Base-by-base conservation (phyloP, 1,140 invertebrate species). In the Globodera rostochiensis region DNA sequence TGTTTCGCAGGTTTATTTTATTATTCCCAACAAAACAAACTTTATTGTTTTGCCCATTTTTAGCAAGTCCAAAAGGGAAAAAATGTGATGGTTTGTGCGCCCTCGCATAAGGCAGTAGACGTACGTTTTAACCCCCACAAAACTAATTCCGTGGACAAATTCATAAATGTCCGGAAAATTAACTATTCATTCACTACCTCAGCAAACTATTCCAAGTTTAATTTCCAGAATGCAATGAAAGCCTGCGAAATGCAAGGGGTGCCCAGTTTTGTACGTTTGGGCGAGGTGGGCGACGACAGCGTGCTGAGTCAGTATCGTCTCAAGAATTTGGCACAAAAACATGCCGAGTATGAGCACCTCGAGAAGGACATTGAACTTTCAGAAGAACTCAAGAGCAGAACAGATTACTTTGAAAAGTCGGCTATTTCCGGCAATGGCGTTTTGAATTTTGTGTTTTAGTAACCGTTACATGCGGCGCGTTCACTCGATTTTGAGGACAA, bases 1-100 rank as follows among this genome's bases (percentile, higher is more conserved):
- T 53, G 70, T 84, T 36, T 57, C 21, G 47, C 80, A 86, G 69
- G 85, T 86, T 13, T 4, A 50, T 50, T 85, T 81, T 84, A 50
- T 19, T 53, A 46, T 19, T n/a, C 15, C 5, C 15, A 6, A n/a
- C 13, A 77, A 57, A 19, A 57, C 13, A 53, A 73, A 36, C 36
- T 36, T 36, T 36, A 36, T 36, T 36, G 36, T 19, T 19, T 49
- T 77, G 8, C 6, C 50, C 4, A 74, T 47, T 77, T 19, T 50
- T 77, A 82, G 81, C 3, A 69, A n/a, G 45, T 82, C 3, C 47
- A 75, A 47, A 53, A 73, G n/a, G 15, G 73, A 57, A 71, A 60
- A 64, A 83, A 83, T 25, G 82, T 80, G 45, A 50, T 84, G 50
- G 21, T 78, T 45, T 83, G 82, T 69, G 82, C 82, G 6, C 82